phyloP scores from a whole-genome alignment of 2,797 vertebrate species.

The Muscicapa comitata region DNA sequence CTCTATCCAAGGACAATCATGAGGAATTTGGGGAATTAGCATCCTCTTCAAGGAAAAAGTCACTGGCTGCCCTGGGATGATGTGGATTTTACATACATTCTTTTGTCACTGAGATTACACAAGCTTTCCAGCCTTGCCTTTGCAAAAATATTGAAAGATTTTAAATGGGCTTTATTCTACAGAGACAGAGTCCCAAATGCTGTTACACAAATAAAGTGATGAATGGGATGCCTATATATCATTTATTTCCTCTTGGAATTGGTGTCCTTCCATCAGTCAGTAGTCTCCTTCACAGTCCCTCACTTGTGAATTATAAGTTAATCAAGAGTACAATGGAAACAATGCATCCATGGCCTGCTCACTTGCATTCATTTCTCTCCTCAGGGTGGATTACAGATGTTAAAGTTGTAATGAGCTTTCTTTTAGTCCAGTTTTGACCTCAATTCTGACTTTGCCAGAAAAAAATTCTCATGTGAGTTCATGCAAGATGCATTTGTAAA shows the following conservation, averaged over 20 bases:
- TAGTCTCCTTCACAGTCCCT: conserved; percentile 62
- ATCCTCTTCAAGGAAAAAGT: neutral
- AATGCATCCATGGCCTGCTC: conserved; percentile 10
- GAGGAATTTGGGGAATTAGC: conserved; percentile 13
- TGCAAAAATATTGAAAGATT: conserved; percentile 41
- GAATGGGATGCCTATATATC: conserved; percentile 43
- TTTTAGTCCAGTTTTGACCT: conserved; percentile 61
- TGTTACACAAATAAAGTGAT: conserved; percentile 47
- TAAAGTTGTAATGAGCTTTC: conserved; percentile 65
- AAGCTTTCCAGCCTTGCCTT: neutral
- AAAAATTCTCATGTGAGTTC: conserved; percentile 14
- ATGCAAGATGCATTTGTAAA: neutral
- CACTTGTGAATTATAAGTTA: conserved; percentile 63
- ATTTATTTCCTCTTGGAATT: conserved; percentile 65
- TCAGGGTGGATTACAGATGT: conserved; percentile 57
- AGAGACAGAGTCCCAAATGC: conserved; percentile 11
- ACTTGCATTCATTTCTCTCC: conserved; percentile 28
- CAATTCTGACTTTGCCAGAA: conserved; percentile 53
- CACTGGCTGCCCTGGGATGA: neutral
- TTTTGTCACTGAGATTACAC: conserved; percentile 8
- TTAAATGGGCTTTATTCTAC: conserved; percentile 34
- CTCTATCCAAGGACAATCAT: neutral
- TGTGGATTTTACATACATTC: neutral
- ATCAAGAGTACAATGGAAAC: conserved; percentile 63
- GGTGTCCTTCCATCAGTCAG: conserved; percentile 59